These are phyloP conservation scores for Lysandra coridon DNA, from an alignment of 2,888 invertebrate species.

Conservation along the genomic window DNA sequence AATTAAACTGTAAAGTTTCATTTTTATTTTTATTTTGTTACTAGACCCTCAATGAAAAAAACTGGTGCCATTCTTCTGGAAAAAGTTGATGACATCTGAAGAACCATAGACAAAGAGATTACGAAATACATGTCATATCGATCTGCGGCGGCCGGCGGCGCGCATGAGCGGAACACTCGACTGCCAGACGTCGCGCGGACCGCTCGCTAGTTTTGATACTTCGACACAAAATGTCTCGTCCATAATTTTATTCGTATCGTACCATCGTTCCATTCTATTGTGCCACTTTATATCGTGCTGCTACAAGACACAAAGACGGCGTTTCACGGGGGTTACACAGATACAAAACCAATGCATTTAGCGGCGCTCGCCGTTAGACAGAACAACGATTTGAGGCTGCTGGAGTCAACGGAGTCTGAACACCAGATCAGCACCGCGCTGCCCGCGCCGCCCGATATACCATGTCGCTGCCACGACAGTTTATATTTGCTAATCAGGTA, in stretches of 20 bases:
- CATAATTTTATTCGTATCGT: conserved; percentile 33
- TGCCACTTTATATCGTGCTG: conserved; percentile 35
- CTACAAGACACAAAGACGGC: conserved; percentile 63
- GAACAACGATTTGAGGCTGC: conserved; percentile 51
- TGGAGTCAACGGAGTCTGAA: conserved; percentile 71
- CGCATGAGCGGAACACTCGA: conserved; percentile 30
- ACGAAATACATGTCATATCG: conserved; percentile 8
- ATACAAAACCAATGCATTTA: conserved; percentile 65
- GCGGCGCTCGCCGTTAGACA: conserved; percentile 61
- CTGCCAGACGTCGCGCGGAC: background rate
- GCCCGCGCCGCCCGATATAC: conserved; percentile 66
- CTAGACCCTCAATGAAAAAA: background rate
- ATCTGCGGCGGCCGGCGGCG: background rate
- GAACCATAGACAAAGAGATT: conserved; percentile 10
- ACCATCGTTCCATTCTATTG: conserved; percentile 42
- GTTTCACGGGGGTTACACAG: conserved; percentile 44
- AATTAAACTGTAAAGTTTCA: background rate
- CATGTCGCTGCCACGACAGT: conserved; percentile 83
- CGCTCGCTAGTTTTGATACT: conserved; percentile 6
- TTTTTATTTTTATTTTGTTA: background rate
- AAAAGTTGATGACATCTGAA: background rate
- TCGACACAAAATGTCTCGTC: conserved; percentile 38
- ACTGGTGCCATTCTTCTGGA: background rate
- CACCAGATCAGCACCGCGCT: conserved; percentile 54
- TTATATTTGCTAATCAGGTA: conserved; percentile 70